Base-by-base conservation (phyloP, 2,113 vertebrate species). In the Canis aureus region DNA sequence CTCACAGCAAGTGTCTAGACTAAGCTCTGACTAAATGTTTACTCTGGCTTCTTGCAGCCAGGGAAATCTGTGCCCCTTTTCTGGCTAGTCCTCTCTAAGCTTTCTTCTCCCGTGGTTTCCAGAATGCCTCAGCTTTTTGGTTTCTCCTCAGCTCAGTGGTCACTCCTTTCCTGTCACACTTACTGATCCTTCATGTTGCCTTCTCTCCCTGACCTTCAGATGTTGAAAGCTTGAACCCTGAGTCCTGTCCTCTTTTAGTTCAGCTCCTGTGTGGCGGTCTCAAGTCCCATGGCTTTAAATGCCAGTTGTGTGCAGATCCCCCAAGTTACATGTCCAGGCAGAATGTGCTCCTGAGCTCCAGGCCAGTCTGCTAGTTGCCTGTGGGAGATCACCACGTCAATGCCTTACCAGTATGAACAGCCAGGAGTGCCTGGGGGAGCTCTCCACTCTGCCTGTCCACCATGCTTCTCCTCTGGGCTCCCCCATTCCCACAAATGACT, bases 351-450 rank as follows among this genome's bases (percentile, higher is more conserved):
- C 35, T 15, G 15, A 8, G n/a, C 43, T 35, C n/a, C 6, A 8
- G 38, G 8, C 9, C 3, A 11, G 53, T 59, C 7, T 73, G 11
- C 73, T 16, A 10, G n/a, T 60, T 73, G 12, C 12, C 49, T 8
- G 0, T 13, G 20, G 60, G 43, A 32, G 9, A 4, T 59, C 69
- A 49, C 22, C 29, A 2, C 0, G 0, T 69, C 19, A 32, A 0
- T 8, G 8, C 16, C 11, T 89, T 11, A 57, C 2, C 43, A 7
- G 43, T 43, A 43, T 43, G 43, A 43, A 43, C 16, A 20, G 7
- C 35, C 7, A 11, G 1, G 22, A 27, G 3, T n/a, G 38, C 43
- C 20, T 6, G 10, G 62, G 64, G 27, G 55, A 38, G 43, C 12
- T 51, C 57, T 74, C 1, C 11, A 55, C 17, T 12, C 29, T 78